Evolutionary conservation across 2,113 vertebrate species (phyloP).

Genomic region (Nycticebus coucang): DNA sequence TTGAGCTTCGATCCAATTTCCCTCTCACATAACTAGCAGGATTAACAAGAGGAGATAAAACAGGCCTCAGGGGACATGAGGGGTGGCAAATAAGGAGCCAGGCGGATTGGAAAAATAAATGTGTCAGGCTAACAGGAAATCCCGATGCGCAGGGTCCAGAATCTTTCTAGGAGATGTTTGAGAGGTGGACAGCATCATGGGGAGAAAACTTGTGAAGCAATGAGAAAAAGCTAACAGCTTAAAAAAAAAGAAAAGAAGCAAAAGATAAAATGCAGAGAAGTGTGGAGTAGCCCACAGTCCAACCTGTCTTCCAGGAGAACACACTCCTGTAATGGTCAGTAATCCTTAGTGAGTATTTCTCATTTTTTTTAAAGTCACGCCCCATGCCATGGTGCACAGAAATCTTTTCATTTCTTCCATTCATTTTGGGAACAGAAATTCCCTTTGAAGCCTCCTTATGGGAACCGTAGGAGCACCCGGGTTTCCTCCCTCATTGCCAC

Average conservation of each 20-base stretch:
- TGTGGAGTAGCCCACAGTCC: not conserved
- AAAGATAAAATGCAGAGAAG: not conserved
- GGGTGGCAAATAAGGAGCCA: not conserved
- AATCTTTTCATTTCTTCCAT: conserved; percentile 40
- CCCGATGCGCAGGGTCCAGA: not conserved
- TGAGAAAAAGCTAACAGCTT: not conserved
- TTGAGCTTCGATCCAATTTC: conserved; percentile 41
- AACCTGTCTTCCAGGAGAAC: not conserved
- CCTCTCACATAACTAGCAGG: not conserved
- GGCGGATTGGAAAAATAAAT: not conserved
- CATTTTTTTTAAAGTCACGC: not conserved
- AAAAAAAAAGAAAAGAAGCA: not conserved
- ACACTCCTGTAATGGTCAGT: not conserved
- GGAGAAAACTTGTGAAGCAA: not conserved
- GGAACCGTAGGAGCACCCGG: not conserved
- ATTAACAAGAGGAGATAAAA: not conserved
- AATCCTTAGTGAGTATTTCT: not conserved
- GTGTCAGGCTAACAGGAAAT: not conserved
- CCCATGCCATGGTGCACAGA: not conserved
- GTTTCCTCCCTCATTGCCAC: conserved; percentile 54
- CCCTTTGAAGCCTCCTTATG: conserved; percentile 22
- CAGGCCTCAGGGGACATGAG: not conserved
- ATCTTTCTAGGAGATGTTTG: not conserved
- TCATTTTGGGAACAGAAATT: conserved; percentile 30
- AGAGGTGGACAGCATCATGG: not conserved